Evolutionary conservation across 2,888 invertebrate species (phyloP), one percentile per base, ranked within the genome.

Genomic region (Ceriagrion tenellum): DNA sequence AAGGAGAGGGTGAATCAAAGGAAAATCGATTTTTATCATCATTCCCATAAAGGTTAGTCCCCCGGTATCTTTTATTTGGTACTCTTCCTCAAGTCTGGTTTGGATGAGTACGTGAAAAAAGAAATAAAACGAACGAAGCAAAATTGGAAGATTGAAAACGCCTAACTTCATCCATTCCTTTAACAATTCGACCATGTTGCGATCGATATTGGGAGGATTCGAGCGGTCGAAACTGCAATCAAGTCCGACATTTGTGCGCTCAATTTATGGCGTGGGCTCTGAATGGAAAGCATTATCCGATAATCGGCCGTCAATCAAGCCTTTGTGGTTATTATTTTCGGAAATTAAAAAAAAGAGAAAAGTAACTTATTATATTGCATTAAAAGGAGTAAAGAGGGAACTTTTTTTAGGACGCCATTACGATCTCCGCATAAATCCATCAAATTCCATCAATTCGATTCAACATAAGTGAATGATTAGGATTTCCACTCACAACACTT

Each of bases 131-230:
- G n/a, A 30, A 63, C 16, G 30, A 56, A 56, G 30, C 20, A 30
- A 63, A 91, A 63, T 91, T 59, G 91, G 63, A 26, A 91, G 91
- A 93, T 93, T 93, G 93, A 69, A 93, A 93, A 74, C 47, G 69
- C 74, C 69, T 93, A 16, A n/a, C 69, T n/a, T 26, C 91, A 40
- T 26, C 91, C 63, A 40, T 93, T 74, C 93, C 81, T n/a, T 8
- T 13, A 35, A 55, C 69, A 26, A 40, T 89, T 69, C 63, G 63
- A 23, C 30, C 81, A 47, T 47, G 13, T 18, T 30, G 26, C 93
- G 93, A 93, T 93, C 93, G 55, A 93, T 93, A 69, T n/a, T 40
- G 35, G 69, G 91, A 63, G 26, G 47, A 81, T 35, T 81, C 30
- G 35, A 16, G 47, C 47, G 93, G 93, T n/a, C 35, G 47, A 69